Base-by-base conservation (phyloP, 1,140 invertebrate species). In the Cryptotermes secundus region DNA sequence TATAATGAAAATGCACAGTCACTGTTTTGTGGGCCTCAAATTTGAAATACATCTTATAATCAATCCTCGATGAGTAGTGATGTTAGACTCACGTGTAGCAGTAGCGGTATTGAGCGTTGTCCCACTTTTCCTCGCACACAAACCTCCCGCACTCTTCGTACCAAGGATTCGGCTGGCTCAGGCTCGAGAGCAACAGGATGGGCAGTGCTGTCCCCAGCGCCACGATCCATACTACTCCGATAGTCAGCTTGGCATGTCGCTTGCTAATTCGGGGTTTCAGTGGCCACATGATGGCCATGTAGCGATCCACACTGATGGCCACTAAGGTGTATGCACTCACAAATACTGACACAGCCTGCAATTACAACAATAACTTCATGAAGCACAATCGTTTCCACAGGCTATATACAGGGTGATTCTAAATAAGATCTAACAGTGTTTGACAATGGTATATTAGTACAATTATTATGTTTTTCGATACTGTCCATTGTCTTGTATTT, bases 261-360 rank as follows among this genome's bases (percentile, higher is more conserved):
- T 95, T 95, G 9, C 95, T 94, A 87, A 97, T 93, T 45, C 96
- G 92, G 3, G 96, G 96, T 86, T 93, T 91, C 38, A 98, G 89
- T 0, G 97, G 97, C 91, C 95, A 95, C 90, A 97, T 95, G 84
- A 98, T 97, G 26, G 96, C 96, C 87, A 96, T 93, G 87, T 96
- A 97, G 19, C 96, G 92, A 89, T 98, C 96, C 79, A 96, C 92
- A 83, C 95, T 96, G 87, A 98, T 96, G 4, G 95, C 96, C 3
- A 97, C 93, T 86, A 97, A 87, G 0, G 96, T 97, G 88, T 97
- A 97, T 3, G 96, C 95, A 87, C 94, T 96, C 26, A 97, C 95
- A 81, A 97, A 92, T 49, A 97, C 96, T 1, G 95, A 95, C 1
- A 96, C 93, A 0, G 94, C 95, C 89, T 96, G 94, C 19, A 49